Percentiles rank a stretch among this genome's conserved stretches.
Evolutionary conservation across 2,888 invertebrate species (phyloP).

Genomic region (Xanthostigma xanthostigma): DNA sequence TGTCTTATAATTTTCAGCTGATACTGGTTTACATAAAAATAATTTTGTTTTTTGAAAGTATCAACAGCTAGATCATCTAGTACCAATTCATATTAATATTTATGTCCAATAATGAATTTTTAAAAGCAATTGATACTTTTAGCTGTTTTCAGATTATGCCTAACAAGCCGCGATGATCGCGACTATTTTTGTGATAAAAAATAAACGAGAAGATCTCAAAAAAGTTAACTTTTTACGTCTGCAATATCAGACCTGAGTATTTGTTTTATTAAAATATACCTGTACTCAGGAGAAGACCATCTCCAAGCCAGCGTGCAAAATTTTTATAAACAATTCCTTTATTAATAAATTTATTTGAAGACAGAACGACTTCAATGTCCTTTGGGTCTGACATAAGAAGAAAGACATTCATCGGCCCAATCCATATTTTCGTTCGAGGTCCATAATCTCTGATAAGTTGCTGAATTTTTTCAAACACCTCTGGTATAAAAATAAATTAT

Average conservation of each 20-base stretch:
- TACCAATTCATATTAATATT: too few species aligned
- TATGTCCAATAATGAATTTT: too few species aligned
- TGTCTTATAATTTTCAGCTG: background rate
- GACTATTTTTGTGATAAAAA: too few species aligned
- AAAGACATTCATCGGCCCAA: constrained; percentile 9
- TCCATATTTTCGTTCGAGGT: constrained; percentile 4
- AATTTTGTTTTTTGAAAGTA: background rate
- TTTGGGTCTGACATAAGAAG: constrained; percentile 13
- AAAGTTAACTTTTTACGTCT: too few species aligned
- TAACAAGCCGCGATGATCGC: background rate
- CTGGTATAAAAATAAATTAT: too few species aligned
- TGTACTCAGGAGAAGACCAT: constrained; percentile 23
- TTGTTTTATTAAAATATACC: constrained; percentile 16
- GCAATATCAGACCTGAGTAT: background rate
- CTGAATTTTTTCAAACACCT: too few species aligned
- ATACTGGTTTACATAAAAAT: background rate
- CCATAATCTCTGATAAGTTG: too few species aligned
- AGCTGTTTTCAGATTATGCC: background rate
- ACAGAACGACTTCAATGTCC: constrained; percentile 18
- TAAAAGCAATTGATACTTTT: background rate
- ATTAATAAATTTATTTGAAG: constrained; percentile 19
- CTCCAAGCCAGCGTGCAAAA: constrained; percentile 23
- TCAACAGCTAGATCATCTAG: background rate
- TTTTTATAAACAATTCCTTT: constrained; percentile 23
- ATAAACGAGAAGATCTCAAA: too few species aligned